Evolutionary conservation across 2,113 vertebrate species (phyloP), one percentile per base, ranked within the genome.

Genomic region (Petromus typicus): DNA sequence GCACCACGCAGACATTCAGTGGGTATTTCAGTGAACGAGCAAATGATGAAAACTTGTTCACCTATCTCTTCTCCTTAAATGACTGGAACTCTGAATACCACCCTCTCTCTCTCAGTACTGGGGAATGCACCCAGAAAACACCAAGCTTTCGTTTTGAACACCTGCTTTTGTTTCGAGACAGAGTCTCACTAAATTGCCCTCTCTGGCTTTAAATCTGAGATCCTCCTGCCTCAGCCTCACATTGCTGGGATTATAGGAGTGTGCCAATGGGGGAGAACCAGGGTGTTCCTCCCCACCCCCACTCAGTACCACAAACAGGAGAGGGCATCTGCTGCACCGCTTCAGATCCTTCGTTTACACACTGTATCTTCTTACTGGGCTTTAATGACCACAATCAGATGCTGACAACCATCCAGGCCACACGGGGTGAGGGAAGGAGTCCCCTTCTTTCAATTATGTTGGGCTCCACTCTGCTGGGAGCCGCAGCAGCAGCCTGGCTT

Each of bases 251-350:
- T 61, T 7, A 61, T 22, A 25, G 23, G 59, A 23, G 20, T 40
- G n/a, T 23, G 20, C 67, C n/a, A 40, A 6, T 2, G 7, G 6
- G 56, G 57, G 34, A 91, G 67, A 85, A 43, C 17, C 34, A 51
- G 16, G 63, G 66, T 63, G 8, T 57, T 64, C 51, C 57, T 56
- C 43, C 27, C 54, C n/a, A 57, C 45, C 56, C 16, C 32, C 20
- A 23, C n/a, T 18, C 3, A 30, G 27, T 7, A 18, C 22, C 63
- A 45, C 0, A 8, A 0, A 48, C 79, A n/a, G 63, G n/a, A n/a
- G 57, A 64, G 79, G 23, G 48, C 34, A 61, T 20, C 3, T 3
- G 3, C 43, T 6, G 2, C n/a, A 20, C n/a, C 57, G 17, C 22
- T 40, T 34, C 37, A 67, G 14, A 57, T 3, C 61, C 12, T 20